These are phyloP conservation scores for Xestobium rufovillosum DNA, from an alignment of 2,888 invertebrate species.

Conservation along the genomic window DNA sequence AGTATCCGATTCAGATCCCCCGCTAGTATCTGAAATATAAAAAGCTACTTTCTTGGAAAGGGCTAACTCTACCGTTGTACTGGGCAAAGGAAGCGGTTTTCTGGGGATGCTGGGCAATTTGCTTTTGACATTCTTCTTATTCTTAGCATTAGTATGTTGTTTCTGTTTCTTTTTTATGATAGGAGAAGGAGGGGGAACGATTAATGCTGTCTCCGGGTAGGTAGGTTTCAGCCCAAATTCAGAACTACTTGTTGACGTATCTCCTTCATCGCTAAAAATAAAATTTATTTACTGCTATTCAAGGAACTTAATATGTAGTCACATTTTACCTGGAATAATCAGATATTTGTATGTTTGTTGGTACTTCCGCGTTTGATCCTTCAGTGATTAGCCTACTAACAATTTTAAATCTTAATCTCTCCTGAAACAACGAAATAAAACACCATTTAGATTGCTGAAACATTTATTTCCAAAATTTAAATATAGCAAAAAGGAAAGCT, in stretches of 20 bases:
- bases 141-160: conserved; percentile 31
- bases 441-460: conserved; percentile 18
- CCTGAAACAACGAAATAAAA: conserved; percentile 51
- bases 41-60: conserved; percentile 9
- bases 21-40: conserved; percentile 8
- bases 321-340: conserved; percentile 74
- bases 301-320: background rate
- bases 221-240: too few species aligned
- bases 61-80: conserved; percentile 10
- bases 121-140: conserved; percentile 25
- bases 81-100: conserved; percentile 51
- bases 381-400: conserved; percentile 69
- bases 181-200: conserved; percentile 67
- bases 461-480: conserved; percentile 6
- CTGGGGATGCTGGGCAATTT: conserved; percentile 43
- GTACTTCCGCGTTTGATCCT: conserved; percentile 84
- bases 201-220: conserved; percentile 38
- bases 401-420: conserved; percentile 71
- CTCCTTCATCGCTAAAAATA: conserved; percentile 66
- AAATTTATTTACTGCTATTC: conserved; percentile 6
- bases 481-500: background rate
- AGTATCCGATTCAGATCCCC: conserved; percentile 10
- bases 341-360: conserved; percentile 75
- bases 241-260: conserved; percentile 64
- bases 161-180: conserved; percentile 44